Percentiles rank a stretch among this genome's conserved stretches.
These are phyloP conservation scores for Leptopilina myrica DNA, from an alignment of 2,888 invertebrate species.

Conservation along the genomic window DNA sequence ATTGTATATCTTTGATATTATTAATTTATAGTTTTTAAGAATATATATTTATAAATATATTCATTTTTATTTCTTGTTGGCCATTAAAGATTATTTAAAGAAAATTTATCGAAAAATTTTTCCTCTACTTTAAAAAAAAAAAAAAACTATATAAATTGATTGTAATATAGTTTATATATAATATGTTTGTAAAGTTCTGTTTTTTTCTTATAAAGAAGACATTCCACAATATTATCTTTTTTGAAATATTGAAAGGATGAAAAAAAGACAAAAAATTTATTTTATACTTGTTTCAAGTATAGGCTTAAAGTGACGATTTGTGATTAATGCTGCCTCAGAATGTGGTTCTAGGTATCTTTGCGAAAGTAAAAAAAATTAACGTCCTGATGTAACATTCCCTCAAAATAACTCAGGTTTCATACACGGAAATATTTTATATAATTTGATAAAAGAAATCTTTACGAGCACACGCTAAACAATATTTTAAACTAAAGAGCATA, in stretches of 20 bases:
- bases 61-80: slow-evolving; percentile 63
- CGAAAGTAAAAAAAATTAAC: slow-evolving; percentile 5
- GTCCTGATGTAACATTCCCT: slow-evolving; percentile 24
- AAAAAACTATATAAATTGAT: not conserved
- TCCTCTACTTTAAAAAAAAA: not conserved
- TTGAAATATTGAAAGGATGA: slow-evolving; percentile 1
- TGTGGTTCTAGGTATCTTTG: slow-evolving; percentile 14
- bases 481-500: not conserved
- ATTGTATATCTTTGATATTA: slow-evolving; percentile 45
- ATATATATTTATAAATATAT: slow-evolving; percentile 51
- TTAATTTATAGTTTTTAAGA: slow-evolving; percentile 39
- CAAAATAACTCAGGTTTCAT: slow-evolving; percentile 5
- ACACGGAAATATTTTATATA: slow-evolving; percentile 10
- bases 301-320: slow-evolving; percentile 7
- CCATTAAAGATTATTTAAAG: slow-evolving; percentile 59
- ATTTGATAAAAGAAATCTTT: not conserved
- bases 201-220: slow-evolving; percentile 21
- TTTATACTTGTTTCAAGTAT: not conserved
- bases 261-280: slow-evolving; percentile 22
- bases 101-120: slow-evolving; percentile 56
- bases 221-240: slow-evolving; percentile 35
- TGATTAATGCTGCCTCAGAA: slow-evolving; percentile 27
- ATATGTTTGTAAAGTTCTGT: slow-evolving; percentile 20
- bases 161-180: slow-evolving; percentile 36
- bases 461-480: not conserved